Evolutionary conservation across 2,888 invertebrate species (phyloP).

Genomic region (Allophyes oxyacanthae): DNA sequence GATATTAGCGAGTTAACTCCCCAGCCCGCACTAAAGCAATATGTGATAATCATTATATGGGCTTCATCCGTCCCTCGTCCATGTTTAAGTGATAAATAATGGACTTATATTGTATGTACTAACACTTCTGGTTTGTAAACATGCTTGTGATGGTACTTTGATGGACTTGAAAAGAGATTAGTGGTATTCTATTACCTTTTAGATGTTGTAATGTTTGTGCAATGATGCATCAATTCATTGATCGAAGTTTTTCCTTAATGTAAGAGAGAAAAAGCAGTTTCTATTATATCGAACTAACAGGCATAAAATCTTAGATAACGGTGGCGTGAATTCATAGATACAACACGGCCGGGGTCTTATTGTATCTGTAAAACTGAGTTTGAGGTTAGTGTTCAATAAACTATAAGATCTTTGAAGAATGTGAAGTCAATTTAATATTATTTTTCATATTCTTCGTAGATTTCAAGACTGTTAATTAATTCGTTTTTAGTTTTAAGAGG

Average conservation of each 20-base stretch:
- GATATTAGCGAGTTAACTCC: slow-evolving; percentile 76
- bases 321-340: no score
- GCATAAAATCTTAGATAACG: no score
- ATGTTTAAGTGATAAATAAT: slow-evolving; percentile 59
- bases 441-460: no score
- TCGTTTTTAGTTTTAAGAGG: no score
- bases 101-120: slow-evolving; percentile 49
- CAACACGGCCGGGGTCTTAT: no score
- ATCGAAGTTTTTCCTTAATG: neutral
- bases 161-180: slow-evolving; percentile 49
- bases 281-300: no score
- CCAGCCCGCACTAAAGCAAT: slow-evolving; percentile 42
- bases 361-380: no score
- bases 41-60: slow-evolving; percentile 63
- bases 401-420: no score
- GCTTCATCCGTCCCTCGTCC: slow-evolving; percentile 48
- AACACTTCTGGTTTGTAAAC: slow-evolving; percentile 49
- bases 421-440: no score
- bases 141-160: slow-evolving; percentile 48
- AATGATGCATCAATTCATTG: slow-evolving; percentile 12
- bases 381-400: no score
- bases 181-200: slow-evolving; percentile 31
- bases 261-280: no score
- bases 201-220: slow-evolving; percentile 11
- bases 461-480: no score